Evolutionary conservation across 2,888 invertebrate species (phyloP).

Genomic region (Phaonia tiefii): DNA sequence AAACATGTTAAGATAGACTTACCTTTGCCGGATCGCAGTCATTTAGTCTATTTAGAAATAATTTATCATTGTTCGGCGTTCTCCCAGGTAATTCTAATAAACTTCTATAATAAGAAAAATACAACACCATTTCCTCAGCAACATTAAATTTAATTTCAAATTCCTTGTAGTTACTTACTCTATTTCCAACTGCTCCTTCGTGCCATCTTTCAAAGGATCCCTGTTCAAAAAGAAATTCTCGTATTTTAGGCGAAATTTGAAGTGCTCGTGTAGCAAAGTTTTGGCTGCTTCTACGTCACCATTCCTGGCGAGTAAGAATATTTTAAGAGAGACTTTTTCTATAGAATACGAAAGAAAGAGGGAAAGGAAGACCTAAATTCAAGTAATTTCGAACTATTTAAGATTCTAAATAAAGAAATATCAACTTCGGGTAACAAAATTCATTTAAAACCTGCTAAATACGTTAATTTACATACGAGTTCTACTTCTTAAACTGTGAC

Average conservation of each 20-base stretch:
- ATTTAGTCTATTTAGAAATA: conserved; percentile 85
- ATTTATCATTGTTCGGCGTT: conserved; percentile 85
- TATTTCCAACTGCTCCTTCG: conserved; percentile 75
- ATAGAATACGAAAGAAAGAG: no score
- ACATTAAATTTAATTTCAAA: not conserved
- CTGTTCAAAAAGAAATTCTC: conserved; percentile 82
- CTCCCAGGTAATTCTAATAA: conserved; percentile 85
- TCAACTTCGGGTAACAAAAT: no score
- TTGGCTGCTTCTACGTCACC: conserved; percentile 76
- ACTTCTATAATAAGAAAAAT: conserved; percentile 82
- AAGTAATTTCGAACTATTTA: no score
- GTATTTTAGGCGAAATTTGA: conserved; percentile 81
- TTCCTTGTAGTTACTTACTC: conserved; percentile 73
- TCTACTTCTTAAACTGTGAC: no score
- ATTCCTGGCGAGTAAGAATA: conserved; percentile 76
- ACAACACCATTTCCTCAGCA: no score
- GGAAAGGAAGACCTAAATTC: no score
- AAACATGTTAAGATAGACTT: no score
- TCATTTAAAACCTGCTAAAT: no score
- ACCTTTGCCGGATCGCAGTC: conserved; percentile 84
- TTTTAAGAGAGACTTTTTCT: conserved; percentile 75
- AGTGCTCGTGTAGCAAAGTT: conserved; percentile 78
- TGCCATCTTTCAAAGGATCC: conserved; percentile 80
- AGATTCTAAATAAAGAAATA: no score
- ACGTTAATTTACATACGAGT: no score